phyloP scores from a whole-genome alignment of 2,797 vertebrate species.

The Gila robusta region DNA sequence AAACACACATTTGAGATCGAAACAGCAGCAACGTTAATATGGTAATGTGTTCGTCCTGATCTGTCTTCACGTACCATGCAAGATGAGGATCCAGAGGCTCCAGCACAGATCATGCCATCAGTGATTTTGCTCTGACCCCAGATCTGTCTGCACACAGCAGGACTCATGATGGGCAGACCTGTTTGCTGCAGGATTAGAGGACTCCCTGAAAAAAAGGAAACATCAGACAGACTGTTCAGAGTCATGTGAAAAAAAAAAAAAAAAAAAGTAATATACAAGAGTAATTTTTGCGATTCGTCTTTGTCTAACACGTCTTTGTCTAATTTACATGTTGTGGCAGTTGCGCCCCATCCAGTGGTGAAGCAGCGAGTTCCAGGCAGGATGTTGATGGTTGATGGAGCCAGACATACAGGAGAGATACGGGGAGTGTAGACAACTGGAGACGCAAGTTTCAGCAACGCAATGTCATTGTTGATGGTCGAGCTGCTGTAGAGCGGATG shows the following conservation, averaged over 20 bases:
- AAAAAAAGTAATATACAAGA: too few species aligned
- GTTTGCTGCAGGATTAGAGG: conserved; percentile 83
- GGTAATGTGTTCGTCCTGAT: background rate
- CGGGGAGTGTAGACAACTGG: conserved; percentile 68
- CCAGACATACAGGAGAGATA: conserved; percentile 79
- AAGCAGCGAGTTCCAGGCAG: conserved; percentile 73
- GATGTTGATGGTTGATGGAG: conserved; percentile 69
- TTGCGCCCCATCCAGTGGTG: conserved; percentile 80
- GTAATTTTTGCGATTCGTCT: too few species aligned
- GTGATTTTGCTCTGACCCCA: conserved; percentile 79
- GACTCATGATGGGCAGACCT: conserved; percentile 83
- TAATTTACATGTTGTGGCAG: conserved; percentile 12
- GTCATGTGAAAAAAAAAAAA: too few species aligned
- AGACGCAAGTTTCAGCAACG: conserved; percentile 81
- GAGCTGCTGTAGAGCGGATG: conserved; percentile 77
- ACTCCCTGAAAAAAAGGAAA: conserved; percentile 64
- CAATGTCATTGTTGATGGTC: conserved; percentile 83
- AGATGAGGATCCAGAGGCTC: conserved; percentile 82
- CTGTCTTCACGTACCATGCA: conserved; percentile 78
- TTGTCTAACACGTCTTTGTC: too few species aligned
- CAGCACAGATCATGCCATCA: conserved; percentile 83
- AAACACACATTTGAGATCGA: background rate
- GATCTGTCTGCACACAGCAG: conserved; percentile 71
- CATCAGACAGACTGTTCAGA: background rate
- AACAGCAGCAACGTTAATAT: background rate